Evolutionary conservation across 2,888 invertebrate species (phyloP).

Genomic region (Sisyra nigra): DNA sequence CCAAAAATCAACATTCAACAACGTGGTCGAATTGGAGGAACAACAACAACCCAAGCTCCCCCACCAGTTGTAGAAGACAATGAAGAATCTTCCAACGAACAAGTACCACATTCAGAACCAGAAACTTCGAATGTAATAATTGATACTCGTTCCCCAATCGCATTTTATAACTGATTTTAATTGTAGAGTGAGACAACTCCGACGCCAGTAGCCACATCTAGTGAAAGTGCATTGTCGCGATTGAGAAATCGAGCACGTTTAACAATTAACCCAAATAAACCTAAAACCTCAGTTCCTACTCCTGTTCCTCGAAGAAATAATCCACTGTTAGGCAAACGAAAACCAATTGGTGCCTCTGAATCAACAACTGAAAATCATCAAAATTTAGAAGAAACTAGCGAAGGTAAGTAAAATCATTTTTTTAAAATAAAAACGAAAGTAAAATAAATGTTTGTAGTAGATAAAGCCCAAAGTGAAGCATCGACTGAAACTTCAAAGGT

Average conservation of each 20-base stretch:
- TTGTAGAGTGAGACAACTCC: slow-evolving; percentile 9
- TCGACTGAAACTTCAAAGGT: slow-evolving; percentile 16
- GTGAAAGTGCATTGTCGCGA: slow-evolving; percentile 24
- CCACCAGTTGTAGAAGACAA: slow-evolving; percentile 28
- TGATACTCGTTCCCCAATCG: not conserved
- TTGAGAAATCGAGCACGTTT: slow-evolving; percentile 28
- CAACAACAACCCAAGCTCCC: slow-evolving; percentile 29
- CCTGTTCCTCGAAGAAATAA: slow-evolving; percentile 35
- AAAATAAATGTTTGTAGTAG: not conserved
- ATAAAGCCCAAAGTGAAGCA: slow-evolving; percentile 12
- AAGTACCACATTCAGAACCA: slow-evolving; percentile 16
- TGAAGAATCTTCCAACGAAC: slow-evolving; percentile 22
- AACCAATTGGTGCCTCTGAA: slow-evolving; percentile 22
- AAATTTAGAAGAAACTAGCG: not conserved
- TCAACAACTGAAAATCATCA: slow-evolving; percentile 9
- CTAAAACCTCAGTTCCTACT: slow-evolving; percentile 27
- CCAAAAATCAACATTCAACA: slow-evolving; percentile 42
- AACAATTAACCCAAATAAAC: slow-evolving; percentile 28
- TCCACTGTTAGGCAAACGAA: slow-evolving; percentile 36
- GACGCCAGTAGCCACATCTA: slow-evolving; percentile 18
- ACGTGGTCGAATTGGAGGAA: slow-evolving; percentile 29
- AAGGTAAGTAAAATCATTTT: not conserved
- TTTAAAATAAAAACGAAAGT: not conserved
- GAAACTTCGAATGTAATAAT: slow-evolving; percentile 2
- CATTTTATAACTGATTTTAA: not conserved